Evolutionary conservation across 2,888 invertebrate genomes (phyloP).

Genomic region (Melanophora roralis): DNA sequence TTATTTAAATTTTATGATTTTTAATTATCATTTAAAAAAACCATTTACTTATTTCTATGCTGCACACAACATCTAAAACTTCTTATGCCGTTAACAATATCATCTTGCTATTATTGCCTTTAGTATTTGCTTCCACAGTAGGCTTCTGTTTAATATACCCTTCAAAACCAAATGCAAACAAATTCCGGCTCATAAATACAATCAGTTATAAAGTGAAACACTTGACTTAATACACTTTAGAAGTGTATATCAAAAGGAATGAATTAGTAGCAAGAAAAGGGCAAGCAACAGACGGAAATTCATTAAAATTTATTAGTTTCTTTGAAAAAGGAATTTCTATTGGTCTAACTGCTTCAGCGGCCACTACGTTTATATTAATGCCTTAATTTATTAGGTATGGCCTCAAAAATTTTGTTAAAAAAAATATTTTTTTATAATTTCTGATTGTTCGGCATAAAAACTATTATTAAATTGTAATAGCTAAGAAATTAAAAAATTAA

Average conservation of each 20-base stretch:
- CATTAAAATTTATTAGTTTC: slow-evolving; percentile 23
- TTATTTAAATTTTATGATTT: no score
- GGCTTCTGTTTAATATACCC: not conserved
- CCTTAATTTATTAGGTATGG: no score
- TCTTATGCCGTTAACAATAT: not conserved
- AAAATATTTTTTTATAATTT: no score
- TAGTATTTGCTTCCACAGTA: not conserved
- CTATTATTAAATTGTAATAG: no score
- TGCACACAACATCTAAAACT: not conserved
- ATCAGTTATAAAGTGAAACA: not conserved
- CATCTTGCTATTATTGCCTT: not conserved
- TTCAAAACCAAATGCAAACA: not conserved
- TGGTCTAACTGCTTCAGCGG: not conserved
- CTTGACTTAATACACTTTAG: not conserved
- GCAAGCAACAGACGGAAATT: not conserved
- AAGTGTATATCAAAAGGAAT: not conserved
- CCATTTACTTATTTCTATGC: no score
- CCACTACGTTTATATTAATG: not conserved
- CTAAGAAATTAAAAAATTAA: no score
- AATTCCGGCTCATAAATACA: not conserved
- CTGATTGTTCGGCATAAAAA: no score
- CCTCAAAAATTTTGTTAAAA: no score
- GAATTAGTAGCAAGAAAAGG: not conserved
- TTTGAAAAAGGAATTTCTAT: not conserved
- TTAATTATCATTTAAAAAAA: no score